phyloP scores from a whole-genome alignment of 2,797 vertebrate genomes.

The Meriones psammophilus region DNA sequence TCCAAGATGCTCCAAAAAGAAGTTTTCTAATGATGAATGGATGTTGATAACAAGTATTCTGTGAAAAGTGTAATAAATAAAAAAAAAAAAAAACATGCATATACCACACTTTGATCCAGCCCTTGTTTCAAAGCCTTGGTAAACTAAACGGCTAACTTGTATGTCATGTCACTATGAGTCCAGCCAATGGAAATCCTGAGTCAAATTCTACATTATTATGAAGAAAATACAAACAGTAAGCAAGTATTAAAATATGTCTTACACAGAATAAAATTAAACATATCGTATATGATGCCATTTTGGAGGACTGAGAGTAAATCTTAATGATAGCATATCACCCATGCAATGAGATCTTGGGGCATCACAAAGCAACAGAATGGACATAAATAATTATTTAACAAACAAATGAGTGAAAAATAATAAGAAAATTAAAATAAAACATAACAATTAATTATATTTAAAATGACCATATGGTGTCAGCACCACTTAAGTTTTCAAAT shows the following conservation, averaged over 20 bases:
- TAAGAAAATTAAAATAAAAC: background rate
- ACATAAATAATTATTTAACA: background rate
- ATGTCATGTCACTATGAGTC: constrained; percentile 65
- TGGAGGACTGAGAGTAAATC: background rate
- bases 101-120: background rate
- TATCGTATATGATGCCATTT: constrained; percentile 11
- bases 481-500: constrained; percentile 54
- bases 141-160: constrained; percentile 71
- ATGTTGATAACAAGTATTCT: background rate
- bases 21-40: background rate
- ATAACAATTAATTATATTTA: background rate
- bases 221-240: constrained; percentile 65
- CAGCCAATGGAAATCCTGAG: constrained; percentile 64
- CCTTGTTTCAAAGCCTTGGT: constrained; percentile 57
- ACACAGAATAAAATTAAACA: background rate
- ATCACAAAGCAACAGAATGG: background rate
- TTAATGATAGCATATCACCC: background rate
- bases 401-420: background rate
- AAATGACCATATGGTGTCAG: background rate
- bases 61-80: background rate
- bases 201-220: constrained; percentile 74
- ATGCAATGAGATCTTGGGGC: background rate
- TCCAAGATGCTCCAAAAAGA: background rate
- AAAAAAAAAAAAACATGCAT: constrained; percentile 11
- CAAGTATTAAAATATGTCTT: constrained; percentile 47